Conservation (phyloP, 2,797 vertebrate genomes). For the Sternarchorhynchus goeldii region DNA sequence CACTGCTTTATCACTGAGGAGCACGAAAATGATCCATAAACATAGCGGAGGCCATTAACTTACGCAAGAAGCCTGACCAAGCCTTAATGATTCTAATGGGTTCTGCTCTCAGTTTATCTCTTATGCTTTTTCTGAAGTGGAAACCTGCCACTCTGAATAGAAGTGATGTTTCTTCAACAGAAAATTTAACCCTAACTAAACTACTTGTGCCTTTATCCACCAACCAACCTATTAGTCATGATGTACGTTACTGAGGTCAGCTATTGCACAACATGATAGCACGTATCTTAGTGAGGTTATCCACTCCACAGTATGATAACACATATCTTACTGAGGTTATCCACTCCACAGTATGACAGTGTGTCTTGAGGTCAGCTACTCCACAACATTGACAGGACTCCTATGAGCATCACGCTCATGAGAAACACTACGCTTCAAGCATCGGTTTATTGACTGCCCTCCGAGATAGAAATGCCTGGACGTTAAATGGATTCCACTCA, state of each 20-base stretch:
- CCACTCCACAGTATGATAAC: too few species aligned
- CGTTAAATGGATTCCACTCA: constrained; percentile 42
- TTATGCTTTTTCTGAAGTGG: not conserved
- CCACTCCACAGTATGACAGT: too few species aligned
- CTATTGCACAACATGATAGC: too few species aligned
- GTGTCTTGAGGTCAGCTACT: not conserved
- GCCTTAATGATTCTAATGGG: constrained; percentile 16
- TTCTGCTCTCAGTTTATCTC: constrained; percentile 5
- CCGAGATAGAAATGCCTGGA: constrained; percentile 25
- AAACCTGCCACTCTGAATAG: not conserved
- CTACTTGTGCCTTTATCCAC: too few species aligned
- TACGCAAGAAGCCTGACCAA: not conserved
- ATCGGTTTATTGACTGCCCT: constrained; percentile 45
- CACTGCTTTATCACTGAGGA: constrained; percentile 25
- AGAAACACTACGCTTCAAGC: constrained; percentile 19
- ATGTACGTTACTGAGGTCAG: too few species aligned
- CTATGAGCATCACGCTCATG: constrained; percentile 25
- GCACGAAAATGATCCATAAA: constrained; percentile 12
- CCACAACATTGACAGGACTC: constrained; percentile 29
- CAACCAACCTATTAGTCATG: too few species aligned
- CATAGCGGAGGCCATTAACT: constrained; percentile 24
- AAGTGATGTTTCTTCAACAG: not conserved
- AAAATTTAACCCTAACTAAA: not conserved
- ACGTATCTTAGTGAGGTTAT: not conserved
- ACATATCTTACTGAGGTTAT: not conserved